These are phyloP conservation scores for Pristionchus exspectatus DNA, from an alignment of 2,888 invertebrate species.

Conservation along the genomic window DNA sequence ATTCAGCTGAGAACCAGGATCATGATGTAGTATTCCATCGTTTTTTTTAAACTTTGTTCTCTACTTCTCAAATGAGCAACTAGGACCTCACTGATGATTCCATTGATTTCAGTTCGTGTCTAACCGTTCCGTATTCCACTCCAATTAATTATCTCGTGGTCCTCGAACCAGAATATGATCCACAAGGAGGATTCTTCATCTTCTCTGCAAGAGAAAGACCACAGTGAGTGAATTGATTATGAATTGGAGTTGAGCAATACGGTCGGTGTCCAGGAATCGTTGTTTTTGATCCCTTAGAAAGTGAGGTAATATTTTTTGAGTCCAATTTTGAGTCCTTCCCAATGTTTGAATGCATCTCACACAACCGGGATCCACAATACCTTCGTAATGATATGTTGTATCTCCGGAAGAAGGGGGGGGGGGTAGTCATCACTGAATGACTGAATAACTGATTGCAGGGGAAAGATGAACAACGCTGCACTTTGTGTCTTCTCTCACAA, in stretches of 20 bases:
- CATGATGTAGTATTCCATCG: neutral
- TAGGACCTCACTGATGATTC: too few relatives aligned
- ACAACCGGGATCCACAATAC: too few relatives aligned
- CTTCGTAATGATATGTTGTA: too few relatives aligned
- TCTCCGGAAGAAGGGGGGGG: too few relatives aligned
- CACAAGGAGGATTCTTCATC: slow-evolving; percentile 34
- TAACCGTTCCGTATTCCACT: neutral
- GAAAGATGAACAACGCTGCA: neutral
- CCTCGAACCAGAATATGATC: slow-evolving; percentile 39
- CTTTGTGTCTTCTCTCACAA: slow-evolving; percentile 23
- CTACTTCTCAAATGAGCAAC: too few relatives aligned
- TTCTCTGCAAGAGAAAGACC: slow-evolving; percentile 25
- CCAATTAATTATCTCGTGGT: neutral
- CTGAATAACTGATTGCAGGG: neutral
- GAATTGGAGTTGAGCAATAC: too few relatives aligned
- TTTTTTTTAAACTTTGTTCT: neutral
- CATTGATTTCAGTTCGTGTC: neutral
- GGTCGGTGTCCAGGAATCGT: neutral
- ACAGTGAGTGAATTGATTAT: neutral
- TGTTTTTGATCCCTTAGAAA: neutral
- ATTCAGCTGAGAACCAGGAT: neutral
- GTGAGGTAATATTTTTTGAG: too few relatives aligned
- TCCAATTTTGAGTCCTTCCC: neutral
- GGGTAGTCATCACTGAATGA: too few relatives aligned
- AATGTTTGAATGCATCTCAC: neutral